Conservation (phyloP, 2,113 vertebrate genomes). For the Crotophaga sulcirostris region DNA sequence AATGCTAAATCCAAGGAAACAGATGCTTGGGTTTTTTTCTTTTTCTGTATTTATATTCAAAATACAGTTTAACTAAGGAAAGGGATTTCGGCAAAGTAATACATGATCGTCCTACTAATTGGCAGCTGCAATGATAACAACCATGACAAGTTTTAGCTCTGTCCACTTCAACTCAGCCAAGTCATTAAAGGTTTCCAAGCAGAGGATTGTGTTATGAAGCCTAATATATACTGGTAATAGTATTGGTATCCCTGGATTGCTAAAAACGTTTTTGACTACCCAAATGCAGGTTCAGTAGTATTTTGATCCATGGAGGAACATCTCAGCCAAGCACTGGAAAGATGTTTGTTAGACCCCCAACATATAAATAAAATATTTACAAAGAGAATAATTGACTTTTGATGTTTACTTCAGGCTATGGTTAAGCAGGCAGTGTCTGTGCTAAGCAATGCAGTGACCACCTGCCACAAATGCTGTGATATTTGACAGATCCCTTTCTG, state of each 20-base stretch:
- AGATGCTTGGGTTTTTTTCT: neutral
- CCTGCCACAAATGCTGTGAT: conserved; percentile 69
- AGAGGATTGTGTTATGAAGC: neutral
- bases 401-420: conserved; percentile 61
- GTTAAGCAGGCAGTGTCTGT: conserved; percentile 61
- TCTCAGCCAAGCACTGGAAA: conserved; percentile 27
- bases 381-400: conserved; percentile 67
- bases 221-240: neutral
- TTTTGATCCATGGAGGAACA: conserved; percentile 15
- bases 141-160: conserved; percentile 54
- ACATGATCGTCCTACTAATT: conserved; percentile 45
- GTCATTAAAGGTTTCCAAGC: conserved; percentile 47
- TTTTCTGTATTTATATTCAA: conserved; percentile 34
- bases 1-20: neutral
- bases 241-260: neutral
- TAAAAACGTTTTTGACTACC: neutral
- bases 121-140: conserved; percentile 57
- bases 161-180: conserved; percentile 51
- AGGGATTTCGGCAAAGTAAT: conserved; percentile 49
- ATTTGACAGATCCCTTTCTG: conserved; percentile 64
- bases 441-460: conserved; percentile 61
- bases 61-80: conserved; percentile 44
- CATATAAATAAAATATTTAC: conserved; percentile 67
- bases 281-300: neutral
- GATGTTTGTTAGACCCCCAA: conserved; percentile 39